Percentiles rank a stretch among this genome's conserved stretches.
Conservation (phyloP, 1,140 invertebrate genomes). For the Pachyrhynchus sulphureomaculatus region DNA sequence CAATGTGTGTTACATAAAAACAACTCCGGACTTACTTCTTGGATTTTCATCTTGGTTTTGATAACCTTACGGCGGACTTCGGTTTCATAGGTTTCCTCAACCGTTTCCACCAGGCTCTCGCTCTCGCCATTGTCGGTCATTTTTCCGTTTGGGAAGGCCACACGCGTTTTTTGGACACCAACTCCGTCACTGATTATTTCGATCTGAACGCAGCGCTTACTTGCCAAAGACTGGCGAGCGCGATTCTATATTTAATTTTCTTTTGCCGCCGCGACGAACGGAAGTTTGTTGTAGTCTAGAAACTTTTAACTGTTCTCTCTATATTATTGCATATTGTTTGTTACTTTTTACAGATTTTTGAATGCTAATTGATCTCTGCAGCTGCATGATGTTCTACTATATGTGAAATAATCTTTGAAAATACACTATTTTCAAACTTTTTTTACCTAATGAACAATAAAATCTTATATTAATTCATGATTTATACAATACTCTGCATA, state of each 20-base stretch:
- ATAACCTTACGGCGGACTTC: conserved; percentile 58
- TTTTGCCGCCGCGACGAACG: conserved; percentile 27
- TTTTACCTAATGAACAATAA: too few relatives aligned
- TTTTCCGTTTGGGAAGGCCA: conserved; percentile 19
- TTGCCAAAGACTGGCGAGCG: conserved; percentile 33
- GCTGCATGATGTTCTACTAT: not conserved
- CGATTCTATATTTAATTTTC: conserved; percentile 32
- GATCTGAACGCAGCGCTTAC: conserved; percentile 31
- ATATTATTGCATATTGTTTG: conserved; percentile 8
- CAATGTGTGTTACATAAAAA: conserved; percentile 27
- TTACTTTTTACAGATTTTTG: not conserved
- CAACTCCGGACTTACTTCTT: conserved; percentile 51
- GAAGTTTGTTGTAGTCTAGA: conserved; percentile 34
- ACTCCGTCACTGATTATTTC: conserved; percentile 33
- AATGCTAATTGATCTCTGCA: not conserved
- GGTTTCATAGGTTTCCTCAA: conserved; percentile 55
- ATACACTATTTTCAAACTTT: too few relatives aligned
- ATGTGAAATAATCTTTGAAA: too few relatives aligned
- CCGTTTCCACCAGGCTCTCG: conserved; percentile 44
- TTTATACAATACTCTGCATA: too few relatives aligned
- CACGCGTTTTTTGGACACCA: conserved; percentile 28
- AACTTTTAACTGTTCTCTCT: conserved; percentile 14
- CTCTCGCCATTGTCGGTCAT: conserved; percentile 29
- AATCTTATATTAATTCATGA: too few relatives aligned
- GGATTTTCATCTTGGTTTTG: conserved; percentile 58